A percentile compares a stretch with the other conserved stretches of the same genome.
phyloP scores from a whole-genome alignment of 1,140 invertebrate genomes.

The Dermatophagoides farinae region DNA sequence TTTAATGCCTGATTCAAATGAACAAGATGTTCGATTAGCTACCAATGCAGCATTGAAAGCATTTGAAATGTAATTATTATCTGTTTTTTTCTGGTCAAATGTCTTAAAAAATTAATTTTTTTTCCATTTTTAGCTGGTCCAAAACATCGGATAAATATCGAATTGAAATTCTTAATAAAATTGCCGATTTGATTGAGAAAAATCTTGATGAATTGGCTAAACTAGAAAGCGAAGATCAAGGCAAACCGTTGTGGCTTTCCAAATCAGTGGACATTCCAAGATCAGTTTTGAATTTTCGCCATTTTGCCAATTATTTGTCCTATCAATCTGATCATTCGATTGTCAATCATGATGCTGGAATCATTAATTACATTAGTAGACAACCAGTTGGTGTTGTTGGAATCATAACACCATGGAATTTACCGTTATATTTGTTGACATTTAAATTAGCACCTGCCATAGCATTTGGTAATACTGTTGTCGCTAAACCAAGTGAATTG shows the following conservation, averaged over 20 bases:
- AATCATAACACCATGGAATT: slow-evolving; percentile 39
- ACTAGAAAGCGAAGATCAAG: slow-evolving; percentile 36
- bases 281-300: slow-evolving; percentile 34
- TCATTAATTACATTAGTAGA: slow-evolving; percentile 32
- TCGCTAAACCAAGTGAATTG: slow-evolving; percentile 39
- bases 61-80: slow-evolving; percentile 21
- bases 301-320: slow-evolving; percentile 32
- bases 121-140: slow-evolving; percentile 25
- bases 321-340: slow-evolving; percentile 27
- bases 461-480: slow-evolving; percentile 36
- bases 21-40: slow-evolving; percentile 26
- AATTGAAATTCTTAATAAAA: slow-evolving; percentile 25
- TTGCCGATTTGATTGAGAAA: slow-evolving; percentile 34
- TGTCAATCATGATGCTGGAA: slow-evolving; percentile 24
- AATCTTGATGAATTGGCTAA: slow-evolving; percentile 31
- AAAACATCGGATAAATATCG: slow-evolving; percentile 21
- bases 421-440: slow-evolving; percentile 37
- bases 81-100: slow-evolving; percentile 4
- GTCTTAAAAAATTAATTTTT: slow-evolving; percentile 1
- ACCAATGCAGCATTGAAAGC: slow-evolving; percentile 25
- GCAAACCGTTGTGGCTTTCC: slow-evolving; percentile 35
- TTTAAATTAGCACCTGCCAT: slow-evolving; percentile 38
- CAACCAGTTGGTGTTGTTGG: slow-evolving; percentile 36
- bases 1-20: slow-evolving; percentile 29
- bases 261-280: slow-evolving; percentile 35